Percentiles rank a stretch among this genome's conserved stretches.
Evolutionary conservation across 2,113 vertebrate species (phyloP).

Genomic region (Pagrus major): DNA sequence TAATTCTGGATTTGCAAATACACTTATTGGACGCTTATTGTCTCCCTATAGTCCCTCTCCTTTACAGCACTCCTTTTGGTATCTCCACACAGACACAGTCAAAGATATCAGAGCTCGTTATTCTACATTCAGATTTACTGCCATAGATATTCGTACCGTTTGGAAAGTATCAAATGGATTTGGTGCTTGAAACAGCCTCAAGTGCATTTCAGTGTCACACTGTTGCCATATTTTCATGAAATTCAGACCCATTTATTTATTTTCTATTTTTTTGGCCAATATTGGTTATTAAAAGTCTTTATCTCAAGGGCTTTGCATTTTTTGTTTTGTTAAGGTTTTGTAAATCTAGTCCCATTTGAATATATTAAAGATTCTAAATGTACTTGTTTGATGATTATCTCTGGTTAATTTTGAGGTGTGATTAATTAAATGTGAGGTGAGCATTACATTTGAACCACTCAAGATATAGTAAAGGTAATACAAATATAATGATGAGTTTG

Average conservation of each 20-base stretch:
- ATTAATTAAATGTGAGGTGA: not conserved
- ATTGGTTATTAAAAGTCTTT: not conserved
- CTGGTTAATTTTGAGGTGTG: conserved; percentile 32
- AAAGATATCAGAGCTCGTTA: not conserved
- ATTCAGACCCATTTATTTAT: conserved; percentile 15
- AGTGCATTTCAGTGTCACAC: not conserved
- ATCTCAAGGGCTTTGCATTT: not conserved
- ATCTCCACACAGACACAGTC: no score
- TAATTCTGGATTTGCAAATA: no score
- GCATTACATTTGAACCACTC: no score
- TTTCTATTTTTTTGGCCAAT: not conserved
- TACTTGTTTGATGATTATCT: conserved; percentile 36
- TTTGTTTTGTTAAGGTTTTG: conserved; percentile 14
- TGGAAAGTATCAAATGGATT: not conserved
- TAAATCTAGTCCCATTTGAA: conserved; percentile 15
- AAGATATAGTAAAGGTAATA: no score
- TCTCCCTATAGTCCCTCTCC: no score
- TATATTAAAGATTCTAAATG: not conserved
- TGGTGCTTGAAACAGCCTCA: not conserved
- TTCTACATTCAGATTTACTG: no score
- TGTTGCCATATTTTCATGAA: not conserved
- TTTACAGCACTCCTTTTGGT: not conserved
- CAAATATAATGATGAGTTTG: no score
- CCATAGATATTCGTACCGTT: no score
- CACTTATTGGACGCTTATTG: no score